A percentile compares a stretch with the other conserved stretches of the same genome.
These are phyloP conservation scores for Drosophila malerkotliana DNA, from an alignment of 1,140 invertebrate genomes.

Conservation along the genomic window DNA sequence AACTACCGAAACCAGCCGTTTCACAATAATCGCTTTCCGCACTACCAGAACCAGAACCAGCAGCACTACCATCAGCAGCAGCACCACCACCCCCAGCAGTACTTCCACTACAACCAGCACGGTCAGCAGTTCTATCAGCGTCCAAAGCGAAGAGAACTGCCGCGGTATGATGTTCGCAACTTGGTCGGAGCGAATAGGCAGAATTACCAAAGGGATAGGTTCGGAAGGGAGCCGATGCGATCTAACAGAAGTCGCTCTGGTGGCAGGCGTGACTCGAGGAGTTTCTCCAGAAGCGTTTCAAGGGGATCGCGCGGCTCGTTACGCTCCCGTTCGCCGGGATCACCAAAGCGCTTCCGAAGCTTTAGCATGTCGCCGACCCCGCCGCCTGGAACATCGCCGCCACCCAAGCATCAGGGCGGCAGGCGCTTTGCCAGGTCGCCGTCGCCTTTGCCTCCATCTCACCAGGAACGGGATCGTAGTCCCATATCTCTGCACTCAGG, in stretches of 20 bases:
- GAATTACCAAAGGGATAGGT: conserved; percentile 88
- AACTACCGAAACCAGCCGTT: conserved; percentile 60
- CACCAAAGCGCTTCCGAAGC: conserved; percentile 67
- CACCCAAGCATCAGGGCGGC: conserved; percentile 24
- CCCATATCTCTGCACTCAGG: conserved; percentile 70
- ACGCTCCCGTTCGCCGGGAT: conserved; percentile 56
- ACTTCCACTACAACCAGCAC: conserved; percentile 30
- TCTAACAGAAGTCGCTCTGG: conserved; percentile 74
- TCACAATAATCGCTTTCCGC: conserved; percentile 48
- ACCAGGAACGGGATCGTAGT: conserved; percentile 43
- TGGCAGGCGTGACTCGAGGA: conserved; percentile 44
- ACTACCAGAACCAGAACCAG: conserved; percentile 23
- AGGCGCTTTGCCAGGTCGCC: conserved; percentile 56
- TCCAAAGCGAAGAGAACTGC: conserved; percentile 91
- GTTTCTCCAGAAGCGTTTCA: conserved; percentile 56
- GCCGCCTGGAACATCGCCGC: conserved; percentile 18
- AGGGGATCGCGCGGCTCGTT: conserved; percentile 33
- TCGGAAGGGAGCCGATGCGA: conserved; percentile 89
- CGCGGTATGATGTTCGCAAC: conserved; percentile 92
- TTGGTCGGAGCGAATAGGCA: conserved; percentile 87
- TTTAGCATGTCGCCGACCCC: conserved; percentile 75
- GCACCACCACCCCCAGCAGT: conserved; percentile 20
- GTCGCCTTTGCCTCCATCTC: conserved; percentile 37
- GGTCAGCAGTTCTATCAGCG: conserved; percentile 84
- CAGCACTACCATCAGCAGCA: conserved; percentile 22